These are phyloP conservation scores for Laspeyria flexula DNA, from an alignment of 2,888 invertebrate genomes.

Conservation along the genomic window DNA sequence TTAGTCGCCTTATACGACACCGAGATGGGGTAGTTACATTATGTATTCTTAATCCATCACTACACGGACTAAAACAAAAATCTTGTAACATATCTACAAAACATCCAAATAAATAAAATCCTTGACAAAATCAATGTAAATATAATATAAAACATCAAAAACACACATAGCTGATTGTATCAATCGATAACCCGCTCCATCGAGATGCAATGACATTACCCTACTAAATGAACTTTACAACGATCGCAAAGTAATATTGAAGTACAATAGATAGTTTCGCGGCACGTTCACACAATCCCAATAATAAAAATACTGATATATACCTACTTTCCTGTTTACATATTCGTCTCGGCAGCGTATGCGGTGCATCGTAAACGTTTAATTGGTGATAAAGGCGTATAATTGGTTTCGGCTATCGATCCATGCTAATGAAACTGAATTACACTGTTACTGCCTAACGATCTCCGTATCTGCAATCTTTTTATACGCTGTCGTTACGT, in stretches of 20 bases:
- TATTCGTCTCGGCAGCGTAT: conserved; percentile 54
- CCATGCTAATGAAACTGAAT: conserved; percentile 74
- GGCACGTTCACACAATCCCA: background rate
- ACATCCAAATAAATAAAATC: no score
- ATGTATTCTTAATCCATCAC: no score
- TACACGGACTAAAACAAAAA: no score
- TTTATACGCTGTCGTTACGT: conserved; percentile 35
- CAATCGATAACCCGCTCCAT: background rate
- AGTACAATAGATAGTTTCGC: background rate
- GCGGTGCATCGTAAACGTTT: conserved; percentile 74
- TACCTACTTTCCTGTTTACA: conserved; percentile 40
- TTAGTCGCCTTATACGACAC: no score
- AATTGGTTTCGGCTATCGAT: conserved; percentile 76
- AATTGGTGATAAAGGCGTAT: conserved; percentile 76
- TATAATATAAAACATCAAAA: background rate
- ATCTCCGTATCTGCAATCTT: conserved; percentile 60
- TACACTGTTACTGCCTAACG: conserved; percentile 64
- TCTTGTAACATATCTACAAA: no score
- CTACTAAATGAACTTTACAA: background rate
- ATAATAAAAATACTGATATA: conserved; percentile 10
- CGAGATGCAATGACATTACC: background rate
- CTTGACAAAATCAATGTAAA: no score
- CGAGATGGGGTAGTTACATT: no score
- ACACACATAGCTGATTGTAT: background rate
- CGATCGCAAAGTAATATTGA: background rate